Evolutionary conservation across 2,888 invertebrate species (phyloP), one percentile per base, ranked within the genome.

Genomic region (Oeneis ivallda): DNA sequence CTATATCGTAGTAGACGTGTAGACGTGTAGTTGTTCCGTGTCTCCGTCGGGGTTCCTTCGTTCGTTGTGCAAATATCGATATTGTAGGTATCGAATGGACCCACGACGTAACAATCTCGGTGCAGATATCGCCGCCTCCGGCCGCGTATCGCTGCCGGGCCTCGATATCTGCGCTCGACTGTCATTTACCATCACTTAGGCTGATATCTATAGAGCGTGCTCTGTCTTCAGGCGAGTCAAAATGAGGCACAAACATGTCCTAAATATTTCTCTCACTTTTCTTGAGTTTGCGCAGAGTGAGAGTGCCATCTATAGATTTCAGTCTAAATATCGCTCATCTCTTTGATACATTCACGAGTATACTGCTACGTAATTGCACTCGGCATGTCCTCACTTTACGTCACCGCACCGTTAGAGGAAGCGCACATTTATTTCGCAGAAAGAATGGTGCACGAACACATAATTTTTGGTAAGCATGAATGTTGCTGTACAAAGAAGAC

Each of bases 301-400:
- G 26, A 26, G 26, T 26, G 5, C 5, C 26, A 26, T 26, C 26
- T 26, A 26, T 26, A 4, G 26, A 26, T 26, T 26, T 26, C 26
- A 26, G 26, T 26, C 26, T 26, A 4, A 4, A 26, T 78, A 79
- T 45, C 32, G 76, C 79, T 78, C 70, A 71, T 78, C 72, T 34
- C 45, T 58, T n/a, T 43, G 78, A 74, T 39, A 60, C 59, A 19
- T 62, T 39, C 43, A 58, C 45, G 45, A 11, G 41, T 64, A 52
- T 39, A 10, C 37, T 41, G 47, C 17, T 47, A 57, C 53, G 59
- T 50, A 54, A 57, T 72, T 75, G 80, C 76, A 81, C 76, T 81
- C 64, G 79, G 89, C 89, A 89, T 89, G 89, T 78, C 74, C 74
- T 81, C 82, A 83, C 77, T 58, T 6, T 13, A 37, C 45, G 78